These are phyloP conservation scores for Pyralis farinalis DNA, from an alignment of 2,888 invertebrate species.

Conservation along the genomic window DNA sequence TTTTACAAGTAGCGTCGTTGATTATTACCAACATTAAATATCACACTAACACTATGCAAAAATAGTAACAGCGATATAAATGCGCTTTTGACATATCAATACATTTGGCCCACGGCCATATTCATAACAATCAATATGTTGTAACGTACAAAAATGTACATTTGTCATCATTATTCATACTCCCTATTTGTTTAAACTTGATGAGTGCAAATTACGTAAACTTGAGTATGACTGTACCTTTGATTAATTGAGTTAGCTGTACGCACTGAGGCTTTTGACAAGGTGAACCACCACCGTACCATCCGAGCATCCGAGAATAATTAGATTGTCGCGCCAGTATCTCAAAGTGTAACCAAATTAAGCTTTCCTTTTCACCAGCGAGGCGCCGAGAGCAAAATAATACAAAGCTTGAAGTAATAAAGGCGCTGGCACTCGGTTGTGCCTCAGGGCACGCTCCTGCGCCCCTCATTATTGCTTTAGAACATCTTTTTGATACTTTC, in stretches of 20 bases:
- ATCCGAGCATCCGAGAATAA: conserved; percentile 57
- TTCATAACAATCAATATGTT: too few species aligned
- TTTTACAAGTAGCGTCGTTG: too few species aligned
- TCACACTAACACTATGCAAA: too few species aligned
- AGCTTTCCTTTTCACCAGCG: conserved; percentile 71
- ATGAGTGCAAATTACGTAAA: too few species aligned
- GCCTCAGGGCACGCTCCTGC: conserved; percentile 56
- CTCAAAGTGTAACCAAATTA: conserved; percentile 80
- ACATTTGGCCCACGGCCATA: too few species aligned
- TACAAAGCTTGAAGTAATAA: conserved; percentile 75
- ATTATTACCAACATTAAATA: too few species aligned
- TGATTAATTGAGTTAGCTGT: conserved; percentile 48
- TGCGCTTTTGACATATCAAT: too few species aligned
- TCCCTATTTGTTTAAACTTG: too few species aligned
- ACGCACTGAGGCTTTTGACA: conserved; percentile 68
- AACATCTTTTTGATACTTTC: conserved; percentile 54
- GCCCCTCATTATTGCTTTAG: conserved; percentile 62
- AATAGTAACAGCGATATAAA: too few species aligned
- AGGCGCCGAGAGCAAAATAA: conserved; percentile 70
- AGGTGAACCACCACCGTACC: conserved; percentile 52
- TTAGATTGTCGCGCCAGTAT: conserved; percentile 76
- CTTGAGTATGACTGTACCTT: conserved; percentile 12
- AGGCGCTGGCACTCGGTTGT: conserved; percentile 55
- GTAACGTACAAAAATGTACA: too few species aligned
- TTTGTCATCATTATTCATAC: too few species aligned